These are phyloP conservation scores for Pan troglodytes DNA, from an alignment of 2,113 vertebrate species.

Conservation along the genomic window NHGRI_mPanTro3-v2.1_pri NC_072404.2:55277501-55278000, in stretches of 20 bases:
- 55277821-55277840: too few species aligned
- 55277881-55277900: background rate
- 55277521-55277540: background rate
- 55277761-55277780: background rate
- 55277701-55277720: background rate
- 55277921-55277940: background rate
- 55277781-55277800: rapidly evolving
- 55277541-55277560: background rate
- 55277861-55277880: background rate
- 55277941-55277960: background rate
- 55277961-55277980: background rate
- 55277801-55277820: background rate
- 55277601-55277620: background rate
- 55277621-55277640: rapidly evolving
- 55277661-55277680: background rate
- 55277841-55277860: background rate
- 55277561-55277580: background rate
- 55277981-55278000: background rate
- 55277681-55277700: background rate
- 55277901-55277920: background rate
- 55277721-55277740: background rate
- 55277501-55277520: background rate
- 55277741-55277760: background rate
- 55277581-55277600: too few species aligned
- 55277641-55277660: background rate